A percentile compares a stretch with the other conserved stretches of the same genome.
These are phyloP conservation scores for Marcusenius ussheri DNA, from an alignment of 2,113 vertebrate genomes.

Conservation along the genomic window DNA sequence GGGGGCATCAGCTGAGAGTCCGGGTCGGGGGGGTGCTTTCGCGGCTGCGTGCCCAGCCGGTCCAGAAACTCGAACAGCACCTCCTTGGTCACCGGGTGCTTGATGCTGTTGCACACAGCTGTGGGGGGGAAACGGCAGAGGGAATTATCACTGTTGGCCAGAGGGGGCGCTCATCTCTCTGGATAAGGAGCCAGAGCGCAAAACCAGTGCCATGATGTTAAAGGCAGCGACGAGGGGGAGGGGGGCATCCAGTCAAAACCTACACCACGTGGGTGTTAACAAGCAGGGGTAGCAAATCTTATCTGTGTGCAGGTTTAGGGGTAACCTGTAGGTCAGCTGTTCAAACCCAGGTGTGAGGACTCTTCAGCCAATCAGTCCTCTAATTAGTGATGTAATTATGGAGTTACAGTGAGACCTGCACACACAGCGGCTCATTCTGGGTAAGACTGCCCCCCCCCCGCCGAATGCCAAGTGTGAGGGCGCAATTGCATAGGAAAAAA, in stretches of 20 bases:
- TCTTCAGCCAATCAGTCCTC: not conserved
- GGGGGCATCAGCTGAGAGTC: constrained; percentile 93
- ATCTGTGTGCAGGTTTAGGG: not conserved
- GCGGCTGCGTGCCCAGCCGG: constrained; percentile 63
- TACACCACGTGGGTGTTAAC: not conserved
- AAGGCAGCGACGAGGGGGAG: not conserved
- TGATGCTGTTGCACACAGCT: constrained; percentile 96
- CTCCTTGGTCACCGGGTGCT: constrained; percentile 90
- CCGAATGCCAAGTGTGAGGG: not conserved
- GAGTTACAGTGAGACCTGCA: not conserved
- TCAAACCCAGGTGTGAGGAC: not conserved
- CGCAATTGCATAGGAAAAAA: not conserved
- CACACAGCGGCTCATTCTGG: not conserved
- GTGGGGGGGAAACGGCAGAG: constrained; percentile 22
- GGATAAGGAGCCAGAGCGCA: not conserved
- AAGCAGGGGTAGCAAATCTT: not conserved
- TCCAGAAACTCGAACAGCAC: constrained; percentile 87
- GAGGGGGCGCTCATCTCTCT: not conserved
- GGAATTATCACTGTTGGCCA: constrained; percentile 24
- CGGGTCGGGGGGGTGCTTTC: constrained; percentile 75
- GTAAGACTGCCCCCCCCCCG: not conserved
- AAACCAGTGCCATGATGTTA: not conserved
- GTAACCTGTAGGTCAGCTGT: not conserved
- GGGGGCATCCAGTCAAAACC: not conserved
- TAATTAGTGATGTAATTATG: not conserved